phyloP scores from a whole-genome alignment of 2,797 vertebrate genomes.

The Thripadectes ignobilis region DNA sequence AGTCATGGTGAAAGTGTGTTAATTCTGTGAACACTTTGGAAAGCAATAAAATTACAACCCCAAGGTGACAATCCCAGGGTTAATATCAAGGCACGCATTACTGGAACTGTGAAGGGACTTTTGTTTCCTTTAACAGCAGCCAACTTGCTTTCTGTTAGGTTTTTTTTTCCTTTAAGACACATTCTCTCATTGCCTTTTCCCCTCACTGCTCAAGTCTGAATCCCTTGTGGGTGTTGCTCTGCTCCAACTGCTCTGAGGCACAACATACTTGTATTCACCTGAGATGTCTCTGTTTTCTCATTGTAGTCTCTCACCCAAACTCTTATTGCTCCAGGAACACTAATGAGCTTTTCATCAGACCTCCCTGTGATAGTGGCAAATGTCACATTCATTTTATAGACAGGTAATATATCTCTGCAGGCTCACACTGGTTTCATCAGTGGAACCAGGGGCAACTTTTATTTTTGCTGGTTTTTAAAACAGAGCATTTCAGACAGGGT shows the following conservation, averaged over 20 bases:
- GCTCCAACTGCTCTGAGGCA: neutral
- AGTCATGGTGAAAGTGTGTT: rapidly evolving
- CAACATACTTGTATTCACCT: neutral
- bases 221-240: neutral
- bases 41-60: neutral
- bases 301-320: neutral
- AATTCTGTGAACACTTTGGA: rapidly evolving
- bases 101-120: neutral
- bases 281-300: neutral
- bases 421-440: neutral
- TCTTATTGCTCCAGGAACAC: neutral
- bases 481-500: neutral
- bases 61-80: neutral
- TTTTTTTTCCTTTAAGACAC: neutral
- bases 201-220: neutral
- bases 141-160: neutral
- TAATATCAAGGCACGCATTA: rapidly evolving
- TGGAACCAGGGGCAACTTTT: neutral
- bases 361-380: neutral
- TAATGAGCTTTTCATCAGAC: neutral
- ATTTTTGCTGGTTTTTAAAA: neutral
- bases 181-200: neutral
- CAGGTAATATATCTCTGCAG: neutral
- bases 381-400: neutral
- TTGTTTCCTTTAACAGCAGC: rapidly evolving